Base-by-base conservation (phyloP, 2,113 vertebrate species). In the Penelope pileata region DNA sequence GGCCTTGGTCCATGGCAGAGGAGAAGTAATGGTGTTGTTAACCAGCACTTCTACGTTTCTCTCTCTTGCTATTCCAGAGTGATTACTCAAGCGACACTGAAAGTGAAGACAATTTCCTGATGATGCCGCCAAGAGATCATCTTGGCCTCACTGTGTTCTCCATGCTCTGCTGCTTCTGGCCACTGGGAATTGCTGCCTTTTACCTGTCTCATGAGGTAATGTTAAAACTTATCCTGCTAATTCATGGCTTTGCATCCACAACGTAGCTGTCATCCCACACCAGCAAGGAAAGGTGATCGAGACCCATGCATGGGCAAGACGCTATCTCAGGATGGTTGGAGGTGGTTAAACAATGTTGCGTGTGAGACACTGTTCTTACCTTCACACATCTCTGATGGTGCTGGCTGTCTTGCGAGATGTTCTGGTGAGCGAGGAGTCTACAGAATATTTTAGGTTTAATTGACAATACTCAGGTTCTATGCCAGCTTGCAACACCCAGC, bases 161-260 rank as follows among this genome's bases (percentile, higher is more conserved):
- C 97, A 99, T 99, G 99, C 98, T 99, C 92, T 99, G 99, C 97
- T 99, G 99, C 97, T 99, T 99, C 98, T 99, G 99, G 99, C 99
- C 99, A 2, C 94, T 99, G 80, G 99, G 99, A 86, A 99, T 99
- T 7, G 99, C 99, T 5, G 99, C 99, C 91, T 99, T 99, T 97
- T 99, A 99, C 97, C 96, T 99, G 96, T 99, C 98, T 9, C 98
- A 99, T 2, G 98, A 99, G 98, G 99, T 99, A 97, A 98, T 85
- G 64, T 45, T 58, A 22, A 76, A 88, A 38, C 2, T 0, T 60
- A 53, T 73, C 21, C 59, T 90, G 24, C 47, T 80, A 60, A 47
- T 29, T 84, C 60, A 51, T 43, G 50, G 22, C 8, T 66, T 68
- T 64, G 56, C 26, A 40, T 60, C 53, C 75, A 73, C 0, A 0